Conservation (phyloP, 2,113 vertebrate species). For the Clupea harengus region DNA sequence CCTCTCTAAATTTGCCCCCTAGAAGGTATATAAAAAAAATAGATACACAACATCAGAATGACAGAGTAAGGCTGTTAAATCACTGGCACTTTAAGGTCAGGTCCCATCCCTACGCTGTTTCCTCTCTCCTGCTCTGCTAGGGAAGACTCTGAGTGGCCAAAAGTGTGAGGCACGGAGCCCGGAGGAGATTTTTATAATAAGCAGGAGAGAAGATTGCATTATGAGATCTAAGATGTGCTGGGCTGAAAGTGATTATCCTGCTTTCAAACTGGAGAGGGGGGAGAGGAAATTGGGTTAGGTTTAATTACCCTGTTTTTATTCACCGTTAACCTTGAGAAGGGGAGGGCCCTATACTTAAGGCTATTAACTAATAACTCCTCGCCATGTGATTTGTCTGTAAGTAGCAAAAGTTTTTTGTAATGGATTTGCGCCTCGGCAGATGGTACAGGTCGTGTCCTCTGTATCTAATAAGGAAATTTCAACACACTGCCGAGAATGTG, state of each 20-base stretch:
- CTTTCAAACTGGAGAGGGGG: conserved; percentile 44
- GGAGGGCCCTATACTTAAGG: conserved; percentile 43
- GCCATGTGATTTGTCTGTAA: conserved; percentile 30
- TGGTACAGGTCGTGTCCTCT: conserved; percentile 35
- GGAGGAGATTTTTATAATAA: conserved; percentile 50
- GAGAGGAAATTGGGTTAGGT: conserved; percentile 50
- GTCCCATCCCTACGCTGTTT: background rate
- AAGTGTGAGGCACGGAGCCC: conserved; percentile 32
- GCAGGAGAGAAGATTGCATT: conserved; percentile 51
- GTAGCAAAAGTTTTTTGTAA: conserved; percentile 40
- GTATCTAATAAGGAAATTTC: conserved; percentile 36
- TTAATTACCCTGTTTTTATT: conserved; percentile 57
- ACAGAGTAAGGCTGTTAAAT: background rate
- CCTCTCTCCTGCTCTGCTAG: background rate
- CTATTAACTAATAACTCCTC: conserved; percentile 53
- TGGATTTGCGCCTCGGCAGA: conserved; percentile 36
- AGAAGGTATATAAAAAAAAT: background rate
- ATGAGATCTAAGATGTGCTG: conserved; percentile 46
- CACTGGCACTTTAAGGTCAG: conserved; percentile 29
- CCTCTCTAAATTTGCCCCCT: conserved; percentile 18
- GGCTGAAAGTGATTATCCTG: conserved; percentile 51
- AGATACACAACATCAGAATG: conserved; percentile 23
- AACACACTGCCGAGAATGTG: conserved; percentile 15
- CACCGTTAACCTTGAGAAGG: conserved; percentile 53
- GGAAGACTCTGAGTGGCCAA: conserved; percentile 23